Base-by-base conservation (phyloP, 2,888 invertebrate species). In the Rosalia funebris region DNA sequence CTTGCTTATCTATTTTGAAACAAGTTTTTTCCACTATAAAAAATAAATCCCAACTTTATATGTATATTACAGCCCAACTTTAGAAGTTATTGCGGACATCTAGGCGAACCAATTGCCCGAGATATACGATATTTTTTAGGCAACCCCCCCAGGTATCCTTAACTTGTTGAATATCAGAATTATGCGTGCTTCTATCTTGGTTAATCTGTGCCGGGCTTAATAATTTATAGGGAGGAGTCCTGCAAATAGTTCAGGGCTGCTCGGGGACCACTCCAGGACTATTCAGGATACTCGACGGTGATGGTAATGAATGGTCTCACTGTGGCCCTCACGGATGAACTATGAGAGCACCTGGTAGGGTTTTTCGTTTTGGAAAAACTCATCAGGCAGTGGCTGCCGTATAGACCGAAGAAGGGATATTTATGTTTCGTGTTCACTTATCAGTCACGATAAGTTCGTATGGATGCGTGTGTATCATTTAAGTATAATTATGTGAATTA, bases 251-350 rank as follows among this genome's bases (percentile, higher is more conserved):
- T 48, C 44, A 25, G 32, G 55, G 60, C 36, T 37, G 60, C 34
- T 44, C 31, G 48, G 47, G 55, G 50, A 60, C 44, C 55, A 48
- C 60, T 42, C 16, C 47, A 55, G 55, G 55, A 55, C 60, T 47
- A 55, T 55, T 60, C 60, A 55, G 55, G 48, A 55, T 55, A 48
- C 60, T 47, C 55, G 37, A 50, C 60, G 53, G 60, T 55, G 60
- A 60, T 60, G 48, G 47, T 55, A 60, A 60, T 60, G 60, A 45
- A 60, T 60, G 60, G 60, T 60, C 60, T 60, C 60, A 15, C 25
- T 55, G 60, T 55, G 60, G 55, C 60, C 55, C 52, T 55, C 60
- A 34, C 41, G 48, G 60, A 60, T 60, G 60, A 60, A 44, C 54
- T 55, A 55, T 59, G 59, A 15, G 41, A 42, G 15, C 34, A 44